phyloP scores from a whole-genome alignment of 2,888 invertebrate species.

The Papilio demoleus region DNA sequence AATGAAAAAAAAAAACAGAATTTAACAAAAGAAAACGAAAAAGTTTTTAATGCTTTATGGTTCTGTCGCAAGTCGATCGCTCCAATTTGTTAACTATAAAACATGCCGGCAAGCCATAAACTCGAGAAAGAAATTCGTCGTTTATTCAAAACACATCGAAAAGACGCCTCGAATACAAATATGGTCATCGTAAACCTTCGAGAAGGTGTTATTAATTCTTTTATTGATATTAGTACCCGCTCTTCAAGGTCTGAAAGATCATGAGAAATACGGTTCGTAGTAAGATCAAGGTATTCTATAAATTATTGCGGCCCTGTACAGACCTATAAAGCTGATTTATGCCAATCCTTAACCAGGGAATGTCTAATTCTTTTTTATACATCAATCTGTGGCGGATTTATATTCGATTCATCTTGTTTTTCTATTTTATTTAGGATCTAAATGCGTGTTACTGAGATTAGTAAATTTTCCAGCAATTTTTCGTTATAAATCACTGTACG shows the following conservation, averaged over 20 bases:
- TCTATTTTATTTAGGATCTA: too few species aligned
- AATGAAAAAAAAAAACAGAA: conserved; percentile 18
- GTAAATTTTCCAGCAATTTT: too few species aligned
- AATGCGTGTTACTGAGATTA: too few species aligned
- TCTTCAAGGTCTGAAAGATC: conserved; percentile 30
- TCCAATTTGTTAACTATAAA: conserved; percentile 75
- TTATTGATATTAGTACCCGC: conserved; percentile 41
- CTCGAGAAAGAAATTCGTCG: conserved; percentile 52
- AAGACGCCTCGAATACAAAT: too few species aligned
- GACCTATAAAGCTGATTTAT: conserved; percentile 36
- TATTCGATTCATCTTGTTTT: conserved; percentile 20
- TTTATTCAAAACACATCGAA: conserved; percentile 55
- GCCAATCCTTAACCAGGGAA: conserved; percentile 2
- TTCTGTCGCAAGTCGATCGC: conserved; percentile 65
- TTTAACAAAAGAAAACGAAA: conserved; percentile 25
- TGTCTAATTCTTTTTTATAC: conserved; percentile 22
- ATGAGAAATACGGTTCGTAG: conserved; percentile 17
- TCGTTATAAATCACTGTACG: too few species aligned
- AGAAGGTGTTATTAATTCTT: conserved; percentile 42
- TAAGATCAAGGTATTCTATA: conserved; percentile 14
- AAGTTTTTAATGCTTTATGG: conserved; percentile 55
- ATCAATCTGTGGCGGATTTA: conserved; percentile 11
- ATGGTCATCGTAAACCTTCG: conserved; percentile 60
- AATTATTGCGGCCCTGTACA: conserved; percentile 19
- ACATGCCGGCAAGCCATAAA: conserved; percentile 61